A percentile compares a stretch with the other conserved stretches of the same genome.
Evolutionary conservation across 2,888 invertebrate genomes (phyloP).

Genomic region (Cheilosia pagana): DNA sequence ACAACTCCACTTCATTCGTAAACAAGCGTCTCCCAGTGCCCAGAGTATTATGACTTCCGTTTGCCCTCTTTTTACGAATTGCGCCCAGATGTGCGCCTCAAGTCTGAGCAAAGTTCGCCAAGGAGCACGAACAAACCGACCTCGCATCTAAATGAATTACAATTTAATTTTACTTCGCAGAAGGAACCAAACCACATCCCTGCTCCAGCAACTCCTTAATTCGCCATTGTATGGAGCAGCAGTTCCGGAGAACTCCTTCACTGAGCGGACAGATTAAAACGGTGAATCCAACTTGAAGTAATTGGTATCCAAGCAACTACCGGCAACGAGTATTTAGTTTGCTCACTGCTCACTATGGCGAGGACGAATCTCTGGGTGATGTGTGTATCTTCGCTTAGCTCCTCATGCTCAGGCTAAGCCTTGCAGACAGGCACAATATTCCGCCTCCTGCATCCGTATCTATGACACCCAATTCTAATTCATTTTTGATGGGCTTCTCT

Average conservation of each 20-base stretch:
- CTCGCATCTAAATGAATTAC: conserved; percentile 52
- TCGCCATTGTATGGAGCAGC: neutral
- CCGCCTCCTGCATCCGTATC: conserved; percentile 29
- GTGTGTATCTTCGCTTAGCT: neutral
- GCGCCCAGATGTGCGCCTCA: conserved; percentile 2
- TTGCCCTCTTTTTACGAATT: neutral
- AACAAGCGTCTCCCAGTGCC: neutral
- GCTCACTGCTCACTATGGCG: neutral
- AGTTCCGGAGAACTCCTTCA: conserved; percentile 21
- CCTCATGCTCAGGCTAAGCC: neutral
- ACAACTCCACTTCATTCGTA: neutral
- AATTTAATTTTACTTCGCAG: conserved; percentile 46
- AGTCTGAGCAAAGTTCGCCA: conserved; percentile 14
- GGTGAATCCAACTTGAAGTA: conserved; percentile 57
- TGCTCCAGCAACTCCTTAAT: neutral
- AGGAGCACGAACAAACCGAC: conserved; percentile 21
- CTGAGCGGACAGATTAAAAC: conserved; percentile 46
- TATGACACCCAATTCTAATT: conserved; percentile 50
- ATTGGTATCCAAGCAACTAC: conserved; percentile 61
- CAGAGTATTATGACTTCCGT: neutral
- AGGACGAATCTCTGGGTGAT: neutral
- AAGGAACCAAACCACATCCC: conserved; percentile 31
- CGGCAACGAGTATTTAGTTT: conserved; percentile 30
- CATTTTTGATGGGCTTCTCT: conserved; percentile 46
- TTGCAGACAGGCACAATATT: conserved; percentile 1